These are phyloP conservation scores for Tachystola acroxantha DNA, from an alignment of 2,888 invertebrate genomes.

Conservation along the genomic window DNA sequence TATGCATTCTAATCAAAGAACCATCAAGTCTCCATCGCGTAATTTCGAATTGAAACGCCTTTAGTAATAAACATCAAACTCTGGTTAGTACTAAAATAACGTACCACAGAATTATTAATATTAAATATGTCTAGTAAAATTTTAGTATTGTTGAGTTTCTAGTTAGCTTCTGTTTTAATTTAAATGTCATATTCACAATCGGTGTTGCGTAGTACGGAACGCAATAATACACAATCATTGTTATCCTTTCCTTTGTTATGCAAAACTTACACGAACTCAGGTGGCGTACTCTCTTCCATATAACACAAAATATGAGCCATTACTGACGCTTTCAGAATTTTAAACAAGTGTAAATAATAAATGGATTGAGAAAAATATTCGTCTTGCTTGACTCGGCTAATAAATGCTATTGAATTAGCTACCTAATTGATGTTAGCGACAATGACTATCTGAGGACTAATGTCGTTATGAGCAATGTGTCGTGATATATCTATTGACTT, in stretches of 20 bases:
- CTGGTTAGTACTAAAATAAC: constrained; percentile 32
- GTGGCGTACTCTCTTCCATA: constrained; percentile 42
- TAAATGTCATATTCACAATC: constrained; percentile 19
- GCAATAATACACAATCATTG: constrained; percentile 40
- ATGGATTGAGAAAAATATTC: too few species aligned
- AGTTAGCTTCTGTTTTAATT: constrained; percentile 3
- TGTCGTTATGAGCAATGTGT: too few species aligned
- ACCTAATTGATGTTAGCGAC: too few species aligned
- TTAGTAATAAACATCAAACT: constrained; percentile 33
- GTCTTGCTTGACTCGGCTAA: too few species aligned
- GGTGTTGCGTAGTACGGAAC: constrained; percentile 27
- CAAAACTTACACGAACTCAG: constrained; percentile 42
- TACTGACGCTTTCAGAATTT: constrained; percentile 28
- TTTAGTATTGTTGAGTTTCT: constrained; percentile 6
- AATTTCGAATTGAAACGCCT: constrained; percentile 33
- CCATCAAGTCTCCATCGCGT: constrained; percentile 28
- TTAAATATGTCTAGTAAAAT: neutral
- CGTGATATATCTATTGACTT: too few species aligned
- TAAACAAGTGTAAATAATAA: constrained; percentile 20
- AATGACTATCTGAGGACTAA: too few species aligned
- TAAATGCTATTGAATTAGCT: too few species aligned
- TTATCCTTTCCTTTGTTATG: constrained; percentile 56
- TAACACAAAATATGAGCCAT: constrained; percentile 42
- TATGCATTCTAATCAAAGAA: constrained; percentile 17
- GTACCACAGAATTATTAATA: neutral